Evolutionary conservation across 2,797 vertebrate species (phyloP), one percentile per base, ranked within the genome.

Genomic region (Poeciliopsis gracilis): DNA sequence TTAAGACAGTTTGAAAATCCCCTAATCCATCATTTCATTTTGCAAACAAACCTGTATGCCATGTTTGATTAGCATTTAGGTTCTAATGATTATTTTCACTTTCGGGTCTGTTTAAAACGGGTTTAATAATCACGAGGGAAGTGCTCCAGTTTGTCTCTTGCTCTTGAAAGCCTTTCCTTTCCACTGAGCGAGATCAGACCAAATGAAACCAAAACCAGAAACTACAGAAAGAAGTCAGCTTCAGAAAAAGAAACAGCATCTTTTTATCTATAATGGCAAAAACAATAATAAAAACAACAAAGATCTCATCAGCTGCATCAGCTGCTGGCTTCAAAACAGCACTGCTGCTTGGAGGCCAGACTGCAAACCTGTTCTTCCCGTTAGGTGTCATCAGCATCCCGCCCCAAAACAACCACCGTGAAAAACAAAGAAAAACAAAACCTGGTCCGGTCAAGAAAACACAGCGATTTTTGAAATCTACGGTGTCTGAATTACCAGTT

Each of bases 281-380:
- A n/a, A 84, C 41, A 70, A 72, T 23, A 43, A 47, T 30, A 9
- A 16, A 38, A 57, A 33, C 47, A 59, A 76, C 78, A 82, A 70
- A 74, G 59, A 59, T 28, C 47, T 78, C 66, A 41, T 47, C 72
- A 77, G 30, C 78, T 53, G 15, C 66, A 41, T 47, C 72, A 77
- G 30, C 78, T 53, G 15, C 41, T 72, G 13, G 30, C 67, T 2
- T 7, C 38, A 47, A 61, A 75, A 76, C 15, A 82, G 23, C 43
- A 41, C 51, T 30, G 47, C 36, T 45, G 49, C 73, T 61, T 75
- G 38, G 71, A 70, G 67, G 63, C 61, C 13, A 23, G 51, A 80
- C 77, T 77, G 79, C 78, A 86, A 94, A 94, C 95, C 90, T 78
- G 94, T 92, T 94, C 80, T 88, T 88, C 94, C 77, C n/a, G 93